Conservation (phyloP, 2,113 vertebrate species). For the Raja brachyura region DNA sequence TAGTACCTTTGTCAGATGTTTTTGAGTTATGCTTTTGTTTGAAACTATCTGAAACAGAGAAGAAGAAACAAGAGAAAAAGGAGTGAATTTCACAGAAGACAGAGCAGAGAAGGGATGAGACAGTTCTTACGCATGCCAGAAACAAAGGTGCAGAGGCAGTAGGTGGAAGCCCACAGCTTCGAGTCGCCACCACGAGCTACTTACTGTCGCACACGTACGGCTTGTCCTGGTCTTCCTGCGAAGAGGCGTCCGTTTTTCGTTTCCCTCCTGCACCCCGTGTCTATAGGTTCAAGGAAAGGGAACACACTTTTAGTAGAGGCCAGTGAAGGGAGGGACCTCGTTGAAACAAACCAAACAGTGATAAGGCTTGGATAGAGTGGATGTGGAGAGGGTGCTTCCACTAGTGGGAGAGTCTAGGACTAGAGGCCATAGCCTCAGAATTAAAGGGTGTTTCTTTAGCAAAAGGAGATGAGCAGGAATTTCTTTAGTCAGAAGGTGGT, state of each 20-base stretch:
- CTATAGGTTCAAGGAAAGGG: slow-evolving; percentile 54
- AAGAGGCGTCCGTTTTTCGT: slow-evolving; percentile 73
- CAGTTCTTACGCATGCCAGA: slow-evolving; percentile 36
- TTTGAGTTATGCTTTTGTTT: slow-evolving; percentile 79
- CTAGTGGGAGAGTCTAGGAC: too few species aligned
- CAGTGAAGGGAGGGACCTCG: too few species aligned
- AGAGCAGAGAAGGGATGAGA: slow-evolving; percentile 43
- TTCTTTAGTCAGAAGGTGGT: too few species aligned
- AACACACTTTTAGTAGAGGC: background rate
- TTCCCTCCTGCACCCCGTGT: slow-evolving; percentile 80
- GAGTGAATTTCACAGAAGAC: slow-evolving; percentile 42
- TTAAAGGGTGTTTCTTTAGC: too few species aligned
- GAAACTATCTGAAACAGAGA: slow-evolving; percentile 76
- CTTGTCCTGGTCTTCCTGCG: slow-evolving; percentile 85
- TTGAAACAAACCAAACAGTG: too few species aligned
- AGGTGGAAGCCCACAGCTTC: background rate
- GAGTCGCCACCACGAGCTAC: slow-evolving; percentile 46
- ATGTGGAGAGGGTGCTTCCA: too few species aligned
- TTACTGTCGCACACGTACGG: slow-evolving; percentile 98
- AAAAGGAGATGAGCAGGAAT: too few species aligned
- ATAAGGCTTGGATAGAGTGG: too few species aligned
- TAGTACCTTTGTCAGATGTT: slow-evolving; percentile 67
- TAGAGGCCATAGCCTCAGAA: too few species aligned
- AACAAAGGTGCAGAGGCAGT: background rate
- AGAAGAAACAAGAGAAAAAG: slow-evolving; percentile 49